Conservation (phyloP, 2,888 invertebrate species). For the Drosophila ochracea region DNA sequence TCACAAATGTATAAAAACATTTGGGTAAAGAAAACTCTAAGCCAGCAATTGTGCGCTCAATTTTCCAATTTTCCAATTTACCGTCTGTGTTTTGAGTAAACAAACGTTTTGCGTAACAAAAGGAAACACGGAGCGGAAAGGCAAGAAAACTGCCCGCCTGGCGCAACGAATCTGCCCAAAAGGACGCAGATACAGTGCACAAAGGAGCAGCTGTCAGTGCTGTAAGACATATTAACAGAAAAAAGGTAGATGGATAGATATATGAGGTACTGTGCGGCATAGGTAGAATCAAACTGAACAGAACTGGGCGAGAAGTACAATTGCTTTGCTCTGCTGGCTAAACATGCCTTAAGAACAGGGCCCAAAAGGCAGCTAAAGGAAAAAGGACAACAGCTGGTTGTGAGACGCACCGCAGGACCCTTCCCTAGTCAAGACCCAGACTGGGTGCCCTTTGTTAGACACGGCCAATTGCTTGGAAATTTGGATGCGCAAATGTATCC, state of each 20-base stretch:
- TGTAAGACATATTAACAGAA: constrained; percentile 28
- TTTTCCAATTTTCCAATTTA: constrained; percentile 67
- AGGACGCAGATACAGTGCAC: constrained; percentile 37
- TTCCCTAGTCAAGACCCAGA: constrained; percentile 20
- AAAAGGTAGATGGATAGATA: constrained; percentile 29
- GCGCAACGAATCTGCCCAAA: constrained; percentile 49
- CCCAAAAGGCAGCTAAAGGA: constrained; percentile 13
- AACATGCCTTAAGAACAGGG: constrained; percentile 47
- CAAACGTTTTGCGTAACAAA: constrained; percentile 79
- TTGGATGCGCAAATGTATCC: constrained; percentile 37
- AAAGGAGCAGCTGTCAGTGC: constrained; percentile 72
- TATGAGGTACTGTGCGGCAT: constrained; percentile 17
- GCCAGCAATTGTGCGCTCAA: constrained; percentile 72
- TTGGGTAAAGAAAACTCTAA: constrained; percentile 51
- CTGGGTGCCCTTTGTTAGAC: constrained; percentile 63
- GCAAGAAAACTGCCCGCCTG: constrained; percentile 56
- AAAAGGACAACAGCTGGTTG: constrained; percentile 74
- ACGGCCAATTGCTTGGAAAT: constrained; percentile 77
- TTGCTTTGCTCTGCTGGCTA: constrained; percentile 57
- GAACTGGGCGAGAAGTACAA: constrained; percentile 43
- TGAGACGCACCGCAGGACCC: constrained; percentile 63
- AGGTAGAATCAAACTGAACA: constrained; percentile 43
- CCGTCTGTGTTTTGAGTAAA: constrained; percentile 70
- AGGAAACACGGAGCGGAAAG: constrained; percentile 45
- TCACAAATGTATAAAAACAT: constrained; percentile 68